phyloP scores from a whole-genome alignment of 2,797 vertebrate genomes.

The Eleutherodactylus coqui region DNA sequence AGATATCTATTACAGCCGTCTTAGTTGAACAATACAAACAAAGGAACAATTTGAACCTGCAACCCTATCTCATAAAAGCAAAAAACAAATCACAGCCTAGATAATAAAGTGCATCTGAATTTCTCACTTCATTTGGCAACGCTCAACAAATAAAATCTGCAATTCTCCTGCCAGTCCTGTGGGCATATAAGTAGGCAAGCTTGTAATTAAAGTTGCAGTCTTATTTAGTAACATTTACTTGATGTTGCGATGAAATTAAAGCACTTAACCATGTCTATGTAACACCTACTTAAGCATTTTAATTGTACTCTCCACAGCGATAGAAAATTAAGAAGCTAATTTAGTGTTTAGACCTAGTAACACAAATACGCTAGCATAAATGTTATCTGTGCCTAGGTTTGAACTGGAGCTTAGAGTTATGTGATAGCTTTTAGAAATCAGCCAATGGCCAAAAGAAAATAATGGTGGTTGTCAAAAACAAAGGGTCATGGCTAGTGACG shows the following conservation, averaged over 20 bases:
- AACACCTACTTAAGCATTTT: conserved; percentile 48
- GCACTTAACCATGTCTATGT: conserved; percentile 44
- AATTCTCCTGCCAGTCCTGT: conserved; percentile 68
- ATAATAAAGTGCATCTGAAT: conserved; percentile 59
- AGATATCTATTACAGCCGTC: neutral
- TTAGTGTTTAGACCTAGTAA: conserved; percentile 30
- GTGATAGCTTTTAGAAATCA: neutral
- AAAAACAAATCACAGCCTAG: conserved; percentile 68
- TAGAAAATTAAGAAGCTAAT: conserved; percentile 46
- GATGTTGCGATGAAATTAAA: conserved; percentile 47
- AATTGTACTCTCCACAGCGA: conserved; percentile 28
- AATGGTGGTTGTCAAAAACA: no score
- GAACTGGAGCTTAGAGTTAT: neutral
- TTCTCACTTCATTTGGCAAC: conserved; percentile 73
- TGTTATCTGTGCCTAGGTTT: neutral
- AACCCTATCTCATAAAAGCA: neutral
- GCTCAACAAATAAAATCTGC: conserved; percentile 75
- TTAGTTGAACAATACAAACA: conserved; percentile 55
- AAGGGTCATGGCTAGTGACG: no score
- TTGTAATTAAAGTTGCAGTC: conserved; percentile 62
- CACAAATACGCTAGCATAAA: conserved; percentile 28
- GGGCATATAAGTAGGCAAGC: conserved; percentile 70
- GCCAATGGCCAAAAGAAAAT: conserved; percentile 13
- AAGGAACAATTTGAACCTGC: conserved; percentile 71
- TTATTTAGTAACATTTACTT: conserved; percentile 50